Evolutionary conservation across 1,140 invertebrate species (phyloP), one percentile per base, ranked within the genome.

Genomic region (Zaprionus ghesquierei): DNA sequence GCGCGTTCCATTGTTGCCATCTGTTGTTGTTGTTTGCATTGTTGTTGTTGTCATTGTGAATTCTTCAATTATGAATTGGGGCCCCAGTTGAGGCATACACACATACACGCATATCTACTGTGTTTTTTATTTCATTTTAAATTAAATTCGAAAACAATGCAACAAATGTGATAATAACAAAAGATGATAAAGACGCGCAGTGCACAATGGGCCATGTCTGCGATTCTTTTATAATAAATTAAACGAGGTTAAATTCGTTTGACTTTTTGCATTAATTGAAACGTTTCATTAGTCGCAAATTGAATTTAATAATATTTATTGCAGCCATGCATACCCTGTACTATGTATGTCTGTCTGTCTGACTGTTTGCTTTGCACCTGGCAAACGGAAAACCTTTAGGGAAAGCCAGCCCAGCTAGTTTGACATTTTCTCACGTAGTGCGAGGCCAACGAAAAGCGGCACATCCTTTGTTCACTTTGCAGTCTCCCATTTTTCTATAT

Each of bases 141-240:
- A 89, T 87, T 89, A 87, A 89, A 87, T 87, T 79, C 84, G 23
- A 23, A 59, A 77, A 87, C 84, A 87, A 87, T 89, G 51, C 50
- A 6, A 35, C 64, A 63, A 86, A 81, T 86, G 77, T 82, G 75
- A 76, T 85, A 85, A 65, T 63, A 65, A 86, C 81, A 86, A 86
- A 54, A 29, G 66, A 77, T 55, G 22, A 70, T 65, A 73, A 87
- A 69, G 71, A 79, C 59, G 76, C 6, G n/a, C n/a, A 77, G 58
- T 33, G 56, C 70, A 77, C 75, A 73, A 75, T 61, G 33, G 22
- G 29, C 41, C 46, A 62, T 56, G 63, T 62, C 56, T 72, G 38
- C 65, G 41, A 63, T 29, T 25, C 46, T 66, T 72, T 76, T 84
- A n/a, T 51, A 76, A 31, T 53, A 15, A 50, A 55, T 61, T 61